Conservation (phyloP, 2,888 invertebrate species). For the Dolomedes plantarius region DNA sequence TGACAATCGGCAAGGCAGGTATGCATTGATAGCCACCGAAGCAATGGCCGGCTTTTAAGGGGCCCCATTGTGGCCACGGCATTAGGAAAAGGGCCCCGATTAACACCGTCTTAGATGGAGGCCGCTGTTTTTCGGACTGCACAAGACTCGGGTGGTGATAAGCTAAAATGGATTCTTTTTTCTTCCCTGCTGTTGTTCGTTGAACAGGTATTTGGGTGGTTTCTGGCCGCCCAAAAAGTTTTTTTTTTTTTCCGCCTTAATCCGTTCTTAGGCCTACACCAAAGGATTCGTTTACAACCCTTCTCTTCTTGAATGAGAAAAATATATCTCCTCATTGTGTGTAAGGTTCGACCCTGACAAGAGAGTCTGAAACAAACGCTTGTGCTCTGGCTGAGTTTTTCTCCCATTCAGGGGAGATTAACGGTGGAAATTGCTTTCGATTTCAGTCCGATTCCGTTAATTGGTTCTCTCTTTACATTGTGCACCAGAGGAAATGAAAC, state of each 20-base stretch:
- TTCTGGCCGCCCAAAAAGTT: background rate
- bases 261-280: constrained; percentile 36
- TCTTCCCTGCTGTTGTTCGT: constrained; percentile 18
- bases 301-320: background rate
- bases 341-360: no score
- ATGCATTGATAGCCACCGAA: constrained; percentile 19
- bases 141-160: background rate
- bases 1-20: constrained; percentile 43
- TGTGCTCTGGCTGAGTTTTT: no score
- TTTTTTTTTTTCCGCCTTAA: background rate
- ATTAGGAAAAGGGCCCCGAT: constrained; percentile 57
- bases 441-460: no score
- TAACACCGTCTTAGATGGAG: constrained; percentile 39
- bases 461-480: no score
- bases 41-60: constrained; percentile 56
- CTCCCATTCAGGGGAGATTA: no score
- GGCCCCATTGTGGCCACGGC: constrained; percentile 36
- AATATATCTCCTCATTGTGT: no score
- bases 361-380: no score
- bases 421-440: no score
- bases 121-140: constrained; percentile 38
- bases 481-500: no score
- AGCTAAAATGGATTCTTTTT: background rate
- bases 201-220: constrained; percentile 4
- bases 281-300: background rate